phyloP scores from a whole-genome alignment of 2,113 vertebrate species.

The Petromus typicus region DNA sequence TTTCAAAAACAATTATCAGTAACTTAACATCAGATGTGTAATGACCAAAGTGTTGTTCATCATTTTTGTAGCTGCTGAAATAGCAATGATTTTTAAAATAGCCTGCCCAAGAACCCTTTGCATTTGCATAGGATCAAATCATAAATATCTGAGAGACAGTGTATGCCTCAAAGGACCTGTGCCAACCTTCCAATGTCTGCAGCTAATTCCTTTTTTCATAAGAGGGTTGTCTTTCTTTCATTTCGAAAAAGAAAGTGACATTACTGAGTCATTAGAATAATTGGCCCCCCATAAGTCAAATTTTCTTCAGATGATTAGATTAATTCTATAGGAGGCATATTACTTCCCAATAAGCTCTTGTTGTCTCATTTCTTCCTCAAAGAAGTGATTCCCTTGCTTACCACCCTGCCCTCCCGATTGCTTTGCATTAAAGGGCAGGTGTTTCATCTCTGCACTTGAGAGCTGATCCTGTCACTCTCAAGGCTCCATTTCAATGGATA shows the following conservation, averaged over 20 bases:
- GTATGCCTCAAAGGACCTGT: not conserved
- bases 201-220: constrained; percentile 52
- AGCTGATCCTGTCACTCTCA: not conserved
- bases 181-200: constrained; percentile 10
- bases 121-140: constrained; percentile 33
- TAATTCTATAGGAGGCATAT: constrained; percentile 36
- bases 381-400: not conserved
- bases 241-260: constrained; percentile 34
- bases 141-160: constrained; percentile 4
- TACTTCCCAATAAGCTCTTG: constrained; percentile 5
- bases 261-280: constrained; percentile 67
- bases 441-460: not conserved
- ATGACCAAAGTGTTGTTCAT: not conserved
- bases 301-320: constrained; percentile 65
- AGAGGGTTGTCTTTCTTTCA: constrained; percentile 54
- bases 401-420: not conserved
- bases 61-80: not conserved
- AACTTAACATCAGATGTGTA: constrained; percentile 32
- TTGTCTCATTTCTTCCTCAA: constrained; percentile 46
- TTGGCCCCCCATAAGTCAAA: constrained; percentile 60
- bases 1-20: constrained; percentile 51
- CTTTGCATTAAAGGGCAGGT: not conserved
- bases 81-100: not conserved
- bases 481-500: not conserved
- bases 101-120: not conserved